Evolutionary conservation across 2,888 invertebrate genomes (phyloP), one percentile per base, ranked within the genome.

Genomic region (Melieria crassipennis): DNA sequence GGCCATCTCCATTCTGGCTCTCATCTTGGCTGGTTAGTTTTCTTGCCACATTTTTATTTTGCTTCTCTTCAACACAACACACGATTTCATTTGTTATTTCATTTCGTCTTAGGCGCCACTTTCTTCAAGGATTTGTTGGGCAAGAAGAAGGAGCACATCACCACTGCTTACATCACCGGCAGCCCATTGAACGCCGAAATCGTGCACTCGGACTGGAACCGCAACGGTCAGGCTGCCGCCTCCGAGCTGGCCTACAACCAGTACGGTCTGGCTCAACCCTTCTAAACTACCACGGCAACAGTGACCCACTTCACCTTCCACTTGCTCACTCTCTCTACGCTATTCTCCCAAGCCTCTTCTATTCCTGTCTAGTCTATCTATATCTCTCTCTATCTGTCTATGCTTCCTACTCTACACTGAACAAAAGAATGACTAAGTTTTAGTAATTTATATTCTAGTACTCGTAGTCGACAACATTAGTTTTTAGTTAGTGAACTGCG

Each of bases 1-100:
- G 68, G 90, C 90, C 71, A 89, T 90, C 47, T 90, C 91, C 64
- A 81, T 91, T 60, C 87, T 90, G 75, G 91, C 92, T 46, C 86
- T 92, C 74, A 85, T 91, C 52, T 86, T 92, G 55, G 89, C 91
- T 43, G 90, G 89, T 87, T 78, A 81, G 81, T 81, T n/a, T 60
- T 5, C 42, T 52, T 9, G 13, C 5, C 4, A 11, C 1, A 4
- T 47, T 43, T 46, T 1, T 9, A 47, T 57, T 57, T 30, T 42
- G 1, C 7, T 11, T 50, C 6, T 55, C 10, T 47, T 46, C 7
- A 4, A 57, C 13, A 6, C 7, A 46, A 16, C 10, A 65, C 5
- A n/a, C 30, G 30, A 30, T 30, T 63, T 4, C 10, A 16, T 30
- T 42, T 48, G 7, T 57, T 4, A 13, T n/a, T 46, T 30, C 11